Base-by-base conservation (phyloP, 1,140 invertebrate genomes). In the Drosophila sucinea region DNA sequence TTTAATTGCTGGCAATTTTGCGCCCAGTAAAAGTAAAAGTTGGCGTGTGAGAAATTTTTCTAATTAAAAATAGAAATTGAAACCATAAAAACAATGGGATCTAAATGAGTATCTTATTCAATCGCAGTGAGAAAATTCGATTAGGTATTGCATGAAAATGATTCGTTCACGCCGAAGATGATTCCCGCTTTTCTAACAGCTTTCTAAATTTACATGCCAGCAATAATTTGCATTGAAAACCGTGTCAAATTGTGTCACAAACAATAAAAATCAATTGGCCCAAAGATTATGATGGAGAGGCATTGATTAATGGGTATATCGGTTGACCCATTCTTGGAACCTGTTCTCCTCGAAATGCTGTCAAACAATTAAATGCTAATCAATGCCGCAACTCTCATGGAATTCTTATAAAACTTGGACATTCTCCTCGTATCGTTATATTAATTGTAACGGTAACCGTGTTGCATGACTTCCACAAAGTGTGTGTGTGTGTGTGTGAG, bases 191-290 rank as follows among this genome's bases (percentile, higher is more conserved):
- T 30, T 55, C 73, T 60, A 71, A 38, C 82, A 68, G 81, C 83
- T 87, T 87, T 87, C 83, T 87, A 89, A 87, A 87, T 87, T 87
- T 89, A 87, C 83, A 87, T 89, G 67, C 51, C 8, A 35, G 32
- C 68, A 75, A 69, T 87, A 84, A 89, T 87, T 89, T 69, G 47
- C 51, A 32, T 8, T 38, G n/a, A 33, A 32, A 84, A 74, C 60
- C 67, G 73, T 72, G 77, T 74, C 81, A 63, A 63, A 47, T 78
- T 78, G 75, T 78, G 76, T 78, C 76, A 78, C 76, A 77, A 60
- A 67, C 74, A 44, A 66, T 58, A 54, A 78, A 71, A 71, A 51
- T 51, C 60, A 38, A 60, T 62, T 63, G 61, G 30, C 56, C 51
- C 54, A 44, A 38, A 58, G 51, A 64, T 35, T 29, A 33, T 58